phyloP scores from a whole-genome alignment of 2,888 invertebrate species.

The Mongoloraphidia duomilia region DNA sequence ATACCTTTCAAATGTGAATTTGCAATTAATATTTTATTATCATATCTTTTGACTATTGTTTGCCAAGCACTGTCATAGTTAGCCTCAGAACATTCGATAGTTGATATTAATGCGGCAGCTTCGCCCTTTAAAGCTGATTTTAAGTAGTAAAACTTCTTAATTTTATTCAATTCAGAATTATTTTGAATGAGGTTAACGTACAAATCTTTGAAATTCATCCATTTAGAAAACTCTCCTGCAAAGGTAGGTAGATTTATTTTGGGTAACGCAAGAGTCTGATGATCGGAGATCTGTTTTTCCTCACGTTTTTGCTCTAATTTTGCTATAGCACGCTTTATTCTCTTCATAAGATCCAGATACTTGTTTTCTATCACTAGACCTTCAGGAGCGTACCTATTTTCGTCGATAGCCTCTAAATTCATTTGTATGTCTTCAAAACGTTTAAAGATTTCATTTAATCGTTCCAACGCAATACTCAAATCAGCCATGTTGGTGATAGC shows the following conservation, averaged over 20 bases:
- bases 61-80: neutral
- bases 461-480: neutral
- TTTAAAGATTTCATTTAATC: neutral
- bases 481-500: neutral
- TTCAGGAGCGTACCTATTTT: neutral
- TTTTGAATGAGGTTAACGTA: neutral
- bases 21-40: too few relatives aligned
- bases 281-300: neutral
- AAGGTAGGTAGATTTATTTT: neutral
- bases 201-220: neutral
- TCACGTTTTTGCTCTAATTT: neutral
- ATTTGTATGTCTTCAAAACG: neutral
- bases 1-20: neutral
- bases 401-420: neutral
- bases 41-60: neutral
- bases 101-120: neutral
- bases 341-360: neutral
- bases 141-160: neutral
- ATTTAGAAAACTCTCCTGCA: neutral
- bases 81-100: neutral
- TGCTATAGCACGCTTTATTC: neutral
- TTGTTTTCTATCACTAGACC: neutral
- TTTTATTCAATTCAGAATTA: neutral
- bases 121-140: neutral
- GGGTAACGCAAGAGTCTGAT: neutral